Base-by-base conservation (phyloP, 1,140 invertebrate species). In the Dolichoris vasculosae region DNA sequence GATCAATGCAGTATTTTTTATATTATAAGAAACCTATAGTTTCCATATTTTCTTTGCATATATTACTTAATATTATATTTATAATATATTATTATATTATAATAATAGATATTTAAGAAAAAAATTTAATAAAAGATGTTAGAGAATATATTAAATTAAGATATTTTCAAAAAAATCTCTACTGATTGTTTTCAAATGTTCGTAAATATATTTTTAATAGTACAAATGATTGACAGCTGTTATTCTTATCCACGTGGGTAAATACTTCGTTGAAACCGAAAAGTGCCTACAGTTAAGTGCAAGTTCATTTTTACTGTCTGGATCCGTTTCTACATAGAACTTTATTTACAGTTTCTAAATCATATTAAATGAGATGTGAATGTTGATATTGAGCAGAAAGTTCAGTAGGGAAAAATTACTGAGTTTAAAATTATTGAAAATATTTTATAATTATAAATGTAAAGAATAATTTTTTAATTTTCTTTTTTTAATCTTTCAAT, bases 191-290 rank as follows among this genome's bases (percentile, higher is more conserved):
- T 84, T 78, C 59, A 84, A 64, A 78, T 69, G 43, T 38, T 78
- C 32, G 30, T 51, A 2, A 0, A 59, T 6, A 84, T 78, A 78
- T 84, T 78, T 84, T 59, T 78, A 78, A 23, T 84, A 43, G 80
- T 79, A 84, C 75, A 69, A 81, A 85, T 40, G 46, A 79, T 79
- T 35, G 46, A 59, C 79, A 73, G 82, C 13, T 86, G 84, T 86
- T 86, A 82, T 86, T 86, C 71, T 82, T 86, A 59, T 77, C 51
- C 84, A 82, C 79, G 84, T 86, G 84, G 63, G 46, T 69, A 86
- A 86, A 86, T 73, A 82, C 71, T 30, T 35, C 0, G 59, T 55
- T 35, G n/a, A 15, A 59, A 40, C 9, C 26, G 43, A 51, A 71
- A 73, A 20, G 77, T 75, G 23, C 69, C 69, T 83, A 8, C 71